Base-by-base conservation (phyloP, 1,140 invertebrate species). In the Grapholita molesta region DNA sequence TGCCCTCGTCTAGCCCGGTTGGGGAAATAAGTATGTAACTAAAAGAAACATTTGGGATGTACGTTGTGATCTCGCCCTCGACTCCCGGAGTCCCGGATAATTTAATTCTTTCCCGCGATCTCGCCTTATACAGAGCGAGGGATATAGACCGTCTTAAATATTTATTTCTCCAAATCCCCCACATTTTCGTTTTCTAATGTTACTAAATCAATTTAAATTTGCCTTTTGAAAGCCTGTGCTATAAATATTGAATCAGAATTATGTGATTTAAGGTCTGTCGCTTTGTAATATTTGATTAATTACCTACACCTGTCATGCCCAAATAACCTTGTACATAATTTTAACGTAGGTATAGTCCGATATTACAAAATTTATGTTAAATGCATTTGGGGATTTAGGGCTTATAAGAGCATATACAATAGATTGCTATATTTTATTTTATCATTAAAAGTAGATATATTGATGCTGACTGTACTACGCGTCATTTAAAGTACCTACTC, bases 91-190 rank as follows among this genome's bases (percentile, higher is more conserved):
- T 38, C 42, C 42, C 55, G 15, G 25, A 25, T 61, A 61, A 76
- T 76, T 76, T 71, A 76, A 74, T 76, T 74, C 35, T 67, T 76
- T 74, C 70, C 71, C 67, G 42, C 66, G 72, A 76, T 68, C 70
- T 73, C 67, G 69, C 67, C 66, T 67, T 61, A 57, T 57, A 61
- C 55, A 21, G 55, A 15, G 55, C 55, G n/a, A 30, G n/a, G 55
- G 55, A 61, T 61, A 30, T 61, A 30, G 25, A 61, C 55, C 30
- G 24, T n/a, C 55, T 61, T 61, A 61, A 61, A 61, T 61, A 61
- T 61, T 61, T 61, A 61, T 61, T 30, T 61, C 55, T 11, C 55
- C 55, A 61, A 32, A 61, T 32, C 15, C 55, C 25, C 55, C 25
- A 30, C 28, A 28, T 61, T 15, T 32, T 61, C 25, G 55, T 30